These are phyloP conservation scores for Hemithea aestivaria DNA, from an alignment of 2,888 invertebrate species.

Conservation along the genomic window DNA sequence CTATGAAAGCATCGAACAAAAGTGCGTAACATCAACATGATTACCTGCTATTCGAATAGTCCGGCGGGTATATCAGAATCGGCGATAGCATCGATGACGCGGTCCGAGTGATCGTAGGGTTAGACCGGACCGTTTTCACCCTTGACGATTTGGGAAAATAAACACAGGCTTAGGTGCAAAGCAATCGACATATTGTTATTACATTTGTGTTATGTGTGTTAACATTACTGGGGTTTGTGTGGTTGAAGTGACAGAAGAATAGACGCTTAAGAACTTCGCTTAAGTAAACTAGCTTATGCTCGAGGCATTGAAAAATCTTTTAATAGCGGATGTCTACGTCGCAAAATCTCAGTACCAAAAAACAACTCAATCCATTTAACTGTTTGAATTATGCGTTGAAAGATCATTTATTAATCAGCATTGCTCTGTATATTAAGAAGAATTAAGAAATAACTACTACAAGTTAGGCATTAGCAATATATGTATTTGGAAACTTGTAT, in stretches of 20 bases:
- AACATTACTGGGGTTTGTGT: conserved; percentile 12
- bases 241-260: conserved; percentile 18
- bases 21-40: conserved; percentile 28
- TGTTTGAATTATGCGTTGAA: too few relatives aligned
- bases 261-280: background rate
- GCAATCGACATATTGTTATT: conserved; percentile 53
- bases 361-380: too few relatives aligned
- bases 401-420: too few relatives aligned
- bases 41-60: conserved; percentile 74
- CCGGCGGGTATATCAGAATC: conserved; percentile 78
- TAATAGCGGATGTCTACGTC: too few relatives aligned
- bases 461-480: too few relatives aligned
- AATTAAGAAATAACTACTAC: too few relatives aligned
- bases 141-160: conserved; percentile 63
- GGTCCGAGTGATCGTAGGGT: conserved; percentile 76
- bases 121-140: conserved; percentile 78
- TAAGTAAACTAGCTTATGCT: too few relatives aligned
- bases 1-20: conserved; percentile 26
- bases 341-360: too few relatives aligned
- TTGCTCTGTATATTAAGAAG: too few relatives aligned
- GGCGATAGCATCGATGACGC: conserved; percentile 78
- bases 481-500: too few relatives aligned
- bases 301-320: too few relatives aligned
- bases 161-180: conserved; percentile 70
- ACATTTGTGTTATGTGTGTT: conserved; percentile 29